Percentiles rank a stretch among this genome's conserved stretches.
Conservation (phyloP, 1,140 invertebrate genomes). For the Prorops nasuta region DNA sequence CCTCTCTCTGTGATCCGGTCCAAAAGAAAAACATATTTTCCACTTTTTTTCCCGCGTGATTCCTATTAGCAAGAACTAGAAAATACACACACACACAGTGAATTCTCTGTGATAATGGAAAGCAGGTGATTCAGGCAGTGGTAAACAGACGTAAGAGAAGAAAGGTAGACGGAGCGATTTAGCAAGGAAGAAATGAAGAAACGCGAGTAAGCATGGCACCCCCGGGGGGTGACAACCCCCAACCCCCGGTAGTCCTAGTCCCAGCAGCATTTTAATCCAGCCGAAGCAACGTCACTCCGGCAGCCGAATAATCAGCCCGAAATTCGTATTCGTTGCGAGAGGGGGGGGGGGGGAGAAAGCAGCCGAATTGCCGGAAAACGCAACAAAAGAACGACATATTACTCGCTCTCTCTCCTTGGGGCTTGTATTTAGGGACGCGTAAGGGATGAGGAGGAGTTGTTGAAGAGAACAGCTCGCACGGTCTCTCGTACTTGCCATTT, state of each 20-base stretch:
- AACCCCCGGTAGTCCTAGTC: constrained; percentile 15
- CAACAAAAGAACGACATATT: constrained; percentile 52
- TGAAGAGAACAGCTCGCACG: no score
- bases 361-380: constrained; percentile 43
- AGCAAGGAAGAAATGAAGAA: constrained; percentile 7
- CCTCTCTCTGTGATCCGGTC: no score
- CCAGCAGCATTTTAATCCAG: constrained; percentile 49
- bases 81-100: no score
- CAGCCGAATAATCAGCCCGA: constrained; percentile 51
- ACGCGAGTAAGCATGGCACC: constrained; percentile 2
- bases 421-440: no score
- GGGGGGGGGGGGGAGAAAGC: constrained; percentile 18
- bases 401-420: constrained; percentile 32
- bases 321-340: constrained; percentile 51
- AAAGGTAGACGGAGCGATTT: background rate
- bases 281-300: constrained; percentile 41
- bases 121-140: no score
- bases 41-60: no score
- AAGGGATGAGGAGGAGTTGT: no score
- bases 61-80: no score
- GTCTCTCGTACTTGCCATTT: no score
- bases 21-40: no score
- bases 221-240: constrained; percentile 10
- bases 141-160: background rate
- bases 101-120: no score